A percentile compares a stretch with the other conserved stretches of the same genome.
These are phyloP conservation scores for Perccottus glenii DNA, from an alignment of 2,113 vertebrate species.

Conservation along the genomic window DNA sequence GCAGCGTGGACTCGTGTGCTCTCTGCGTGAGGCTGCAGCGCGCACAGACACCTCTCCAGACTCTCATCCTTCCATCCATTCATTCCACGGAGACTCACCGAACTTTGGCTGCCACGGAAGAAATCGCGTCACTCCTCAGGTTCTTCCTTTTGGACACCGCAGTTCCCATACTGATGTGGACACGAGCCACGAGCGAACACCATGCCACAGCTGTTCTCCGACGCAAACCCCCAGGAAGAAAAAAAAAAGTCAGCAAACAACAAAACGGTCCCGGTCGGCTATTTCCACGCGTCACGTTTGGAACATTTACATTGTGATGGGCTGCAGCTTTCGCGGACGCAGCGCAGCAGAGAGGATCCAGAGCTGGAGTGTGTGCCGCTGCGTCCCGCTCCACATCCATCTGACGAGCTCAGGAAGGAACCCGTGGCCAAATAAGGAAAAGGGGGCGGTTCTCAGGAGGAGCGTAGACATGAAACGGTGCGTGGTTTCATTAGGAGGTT, in stretches of 20 bases:
- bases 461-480: neutral
- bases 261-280: neutral
- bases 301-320: neutral
- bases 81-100: slow-evolving; percentile 78
- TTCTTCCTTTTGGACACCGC: slow-evolving; percentile 93
- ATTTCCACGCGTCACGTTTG: neutral
- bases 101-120: slow-evolving; percentile 94
- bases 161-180: slow-evolving; percentile 89
- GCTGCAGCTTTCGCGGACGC: neutral
- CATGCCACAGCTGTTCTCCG: slow-evolving; percentile 69
- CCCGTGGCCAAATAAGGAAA: slow-evolving; percentile 57
- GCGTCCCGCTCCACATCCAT: slow-evolving; percentile 24
- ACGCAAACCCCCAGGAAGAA: slow-evolving; percentile 16
- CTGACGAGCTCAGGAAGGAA: slow-evolving; percentile 59
- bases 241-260: neutral
- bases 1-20: neutral
- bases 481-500: neutral
- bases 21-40: neutral
- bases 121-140: slow-evolving; percentile 91
- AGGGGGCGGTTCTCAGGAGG: slow-evolving; percentile 25
- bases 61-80: no score
- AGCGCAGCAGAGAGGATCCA: neutral
- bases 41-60: neutral
- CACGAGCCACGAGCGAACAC: slow-evolving; percentile 49
- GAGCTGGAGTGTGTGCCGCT: neutral